Evolutionary conservation across 2,113 vertebrate species (phyloP).

Genomic region (Pelmatolapia mariae): DNA sequence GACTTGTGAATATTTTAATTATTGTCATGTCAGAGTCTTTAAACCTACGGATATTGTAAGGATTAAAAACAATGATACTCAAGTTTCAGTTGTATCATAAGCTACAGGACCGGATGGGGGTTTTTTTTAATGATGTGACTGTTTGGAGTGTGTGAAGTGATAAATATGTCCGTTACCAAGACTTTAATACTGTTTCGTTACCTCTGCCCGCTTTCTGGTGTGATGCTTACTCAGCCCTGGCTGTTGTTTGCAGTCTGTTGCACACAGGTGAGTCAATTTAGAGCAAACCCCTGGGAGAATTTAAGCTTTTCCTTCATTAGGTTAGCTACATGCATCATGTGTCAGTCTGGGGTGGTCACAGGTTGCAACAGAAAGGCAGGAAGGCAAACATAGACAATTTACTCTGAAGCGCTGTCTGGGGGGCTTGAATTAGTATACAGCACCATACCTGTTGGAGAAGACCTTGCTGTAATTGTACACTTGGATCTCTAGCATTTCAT

Average conservation of each 20-base stretch:
- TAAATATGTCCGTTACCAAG: slow-evolving; percentile 4
- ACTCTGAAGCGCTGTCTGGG: neutral
- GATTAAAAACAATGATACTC: neutral
- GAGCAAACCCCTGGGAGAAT: neutral
- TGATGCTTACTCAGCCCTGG: neutral
- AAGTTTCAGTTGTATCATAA: neutral
- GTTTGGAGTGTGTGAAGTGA: neutral
- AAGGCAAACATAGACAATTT: neutral
- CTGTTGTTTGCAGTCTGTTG: neutral
- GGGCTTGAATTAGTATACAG: no score
- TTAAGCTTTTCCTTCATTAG: neutral
- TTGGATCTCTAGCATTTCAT: slow-evolving; percentile 91
- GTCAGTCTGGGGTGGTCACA: neutral
- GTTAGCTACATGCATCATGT: neutral
- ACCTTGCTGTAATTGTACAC: slow-evolving; percentile 98
- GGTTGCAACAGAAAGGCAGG: neutral
- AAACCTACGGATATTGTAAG: neutral
- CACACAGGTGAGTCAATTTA: slow-evolving; percentile 34
- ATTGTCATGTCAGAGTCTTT: neutral
- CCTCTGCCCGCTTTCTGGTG: neutral
- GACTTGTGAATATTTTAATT: neutral
- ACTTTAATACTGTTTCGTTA: slow-evolving; percentile 20
- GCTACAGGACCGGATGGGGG: neutral
- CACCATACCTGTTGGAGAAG: slow-evolving; percentile 91
- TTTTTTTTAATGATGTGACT: neutral